These are phyloP conservation scores for Chlorodrepanis virens DNA, from an alignment of 2,113 vertebrate genomes.

Conservation along the genomic window DNA sequence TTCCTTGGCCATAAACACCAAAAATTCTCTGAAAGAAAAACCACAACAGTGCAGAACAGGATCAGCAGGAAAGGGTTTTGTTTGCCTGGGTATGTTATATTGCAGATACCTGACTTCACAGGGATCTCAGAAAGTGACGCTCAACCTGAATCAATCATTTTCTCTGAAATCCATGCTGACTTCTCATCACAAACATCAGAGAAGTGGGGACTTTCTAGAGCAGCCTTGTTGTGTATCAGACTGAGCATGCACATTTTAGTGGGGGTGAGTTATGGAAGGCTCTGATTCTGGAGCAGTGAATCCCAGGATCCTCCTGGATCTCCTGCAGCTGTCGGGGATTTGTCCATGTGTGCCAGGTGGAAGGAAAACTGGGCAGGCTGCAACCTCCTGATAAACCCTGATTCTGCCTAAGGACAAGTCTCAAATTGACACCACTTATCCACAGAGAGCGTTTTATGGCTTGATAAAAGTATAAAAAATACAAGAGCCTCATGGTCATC, in stretches of 20 bases:
- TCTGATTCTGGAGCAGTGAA: neutral
- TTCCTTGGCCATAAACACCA: neutral
- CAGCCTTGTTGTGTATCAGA: neutral
- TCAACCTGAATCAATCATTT: neutral
- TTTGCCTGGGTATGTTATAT: neutral
- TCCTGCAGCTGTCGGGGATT: neutral
- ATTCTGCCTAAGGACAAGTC: neutral
- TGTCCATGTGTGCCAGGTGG: too few species aligned
- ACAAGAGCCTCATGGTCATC: neutral
- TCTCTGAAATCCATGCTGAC: neutral
- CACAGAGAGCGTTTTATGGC: neutral
- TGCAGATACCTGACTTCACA: neutral
- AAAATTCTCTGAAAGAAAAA: neutral
- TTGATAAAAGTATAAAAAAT: neutral
- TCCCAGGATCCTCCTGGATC: neutral
- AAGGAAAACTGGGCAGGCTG: neutral
- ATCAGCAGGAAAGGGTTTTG: neutral
- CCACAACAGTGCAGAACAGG: neutral
- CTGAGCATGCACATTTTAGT: neutral
- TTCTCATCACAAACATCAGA: neutral
- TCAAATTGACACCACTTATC: neutral
- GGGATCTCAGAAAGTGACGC: neutral
- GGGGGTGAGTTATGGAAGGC: neutral
- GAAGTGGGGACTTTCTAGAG: neutral
- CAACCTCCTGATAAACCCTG: neutral